These are phyloP conservation scores for Plecturocebus donacophilus DNA, from an alignment of 2,113 vertebrate genomes.

Conservation along the genomic window DNA sequence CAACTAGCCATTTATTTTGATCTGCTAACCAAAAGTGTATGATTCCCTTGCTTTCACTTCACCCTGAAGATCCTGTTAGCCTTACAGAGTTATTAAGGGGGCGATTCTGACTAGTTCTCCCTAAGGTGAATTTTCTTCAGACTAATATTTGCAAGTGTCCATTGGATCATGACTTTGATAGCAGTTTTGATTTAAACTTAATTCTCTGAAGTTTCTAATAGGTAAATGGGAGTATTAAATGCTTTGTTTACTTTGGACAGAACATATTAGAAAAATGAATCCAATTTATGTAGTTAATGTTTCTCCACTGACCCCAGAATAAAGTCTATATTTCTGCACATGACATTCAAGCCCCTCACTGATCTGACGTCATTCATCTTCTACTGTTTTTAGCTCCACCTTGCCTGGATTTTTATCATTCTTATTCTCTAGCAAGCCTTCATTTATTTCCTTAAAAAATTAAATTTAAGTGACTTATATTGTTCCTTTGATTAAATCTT, in stretches of 20 bases:
- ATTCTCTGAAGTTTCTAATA: neutral
- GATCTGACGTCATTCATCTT: neutral
- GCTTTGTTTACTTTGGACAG: neutral
- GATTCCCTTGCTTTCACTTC: neutral
- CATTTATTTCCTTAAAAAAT: neutral
- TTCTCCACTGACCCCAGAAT: neutral
- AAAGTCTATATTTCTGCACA: neutral
- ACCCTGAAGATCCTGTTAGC: neutral
- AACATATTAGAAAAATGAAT: neutral
- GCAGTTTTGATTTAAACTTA: neutral
- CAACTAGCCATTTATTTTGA: constrained; percentile 36
- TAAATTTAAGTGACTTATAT: neutral
- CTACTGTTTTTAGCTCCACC: neutral
- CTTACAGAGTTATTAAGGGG: neutral
- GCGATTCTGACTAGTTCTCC: neutral
- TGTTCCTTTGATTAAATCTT: neutral
- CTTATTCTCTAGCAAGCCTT: neutral
- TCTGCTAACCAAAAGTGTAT: constrained; percentile 42
- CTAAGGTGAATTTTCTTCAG: neutral
- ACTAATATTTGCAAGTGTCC: neutral
- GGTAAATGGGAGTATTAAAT: accelerated
- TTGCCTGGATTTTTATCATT: neutral
- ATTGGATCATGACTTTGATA: neutral
- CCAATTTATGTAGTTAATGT: neutral
- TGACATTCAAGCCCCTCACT: neutral